Conservation (phyloP, 2,113 vertebrate species). For the Microcebus murinus region DNA sequence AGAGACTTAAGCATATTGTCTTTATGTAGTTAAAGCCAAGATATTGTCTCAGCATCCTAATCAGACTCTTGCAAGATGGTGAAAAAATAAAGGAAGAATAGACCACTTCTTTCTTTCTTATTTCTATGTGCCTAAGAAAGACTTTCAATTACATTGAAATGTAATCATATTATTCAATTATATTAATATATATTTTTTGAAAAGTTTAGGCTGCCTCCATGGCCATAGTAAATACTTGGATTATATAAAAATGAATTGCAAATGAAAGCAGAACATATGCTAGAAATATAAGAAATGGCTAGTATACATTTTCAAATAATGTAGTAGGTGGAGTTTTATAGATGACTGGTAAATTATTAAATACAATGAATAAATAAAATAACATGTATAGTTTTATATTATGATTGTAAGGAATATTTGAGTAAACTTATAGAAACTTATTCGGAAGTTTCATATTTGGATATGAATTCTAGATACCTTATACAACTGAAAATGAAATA, state of each 20-base stretch:
- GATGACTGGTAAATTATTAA: neutral
- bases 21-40: neutral
- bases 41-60: neutral
- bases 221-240: neutral
- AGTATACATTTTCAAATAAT: neutral
- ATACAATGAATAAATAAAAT: neutral
- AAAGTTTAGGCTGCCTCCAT: neutral
- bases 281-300: neutral
- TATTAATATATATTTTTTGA: no score
- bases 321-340: neutral
- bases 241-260: conserved; percentile 6
- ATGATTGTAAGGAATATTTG: neutral
- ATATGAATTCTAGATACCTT: neutral
- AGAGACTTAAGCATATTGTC: neutral
- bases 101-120: neutral
- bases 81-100: neutral
- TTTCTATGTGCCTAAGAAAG: neutral
- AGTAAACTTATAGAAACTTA: neutral
- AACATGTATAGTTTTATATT: neutral
- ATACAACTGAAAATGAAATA: neutral
- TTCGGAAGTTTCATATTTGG: neutral
- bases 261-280: neutral
- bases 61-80: neutral
- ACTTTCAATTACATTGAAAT: neutral
- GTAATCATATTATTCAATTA: neutral